Evolutionary conservation across 2,113 vertebrate species (phyloP).

Genomic region (Oxygymnocypris stewartii): DNA sequence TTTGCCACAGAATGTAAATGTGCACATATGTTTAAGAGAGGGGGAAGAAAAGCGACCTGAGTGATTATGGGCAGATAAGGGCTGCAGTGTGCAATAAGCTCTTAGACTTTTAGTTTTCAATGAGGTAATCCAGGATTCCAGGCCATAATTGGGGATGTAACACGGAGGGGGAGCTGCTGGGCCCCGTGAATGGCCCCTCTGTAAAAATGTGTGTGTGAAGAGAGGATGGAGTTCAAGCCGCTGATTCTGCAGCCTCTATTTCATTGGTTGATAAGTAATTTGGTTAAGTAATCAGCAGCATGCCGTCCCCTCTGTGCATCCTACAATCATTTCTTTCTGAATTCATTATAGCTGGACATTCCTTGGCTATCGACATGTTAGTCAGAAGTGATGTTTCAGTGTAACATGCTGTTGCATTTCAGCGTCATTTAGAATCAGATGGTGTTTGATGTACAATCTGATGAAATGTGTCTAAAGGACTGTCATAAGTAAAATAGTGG

Average conservation of each 20-base stretch:
- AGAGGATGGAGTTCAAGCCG: slow-evolving; percentile 59
- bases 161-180: slow-evolving; percentile 24
- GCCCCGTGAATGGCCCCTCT: slow-evolving; percentile 71
- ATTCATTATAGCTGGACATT: slow-evolving; percentile 19
- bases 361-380: background rate
- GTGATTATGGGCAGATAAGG: background rate
- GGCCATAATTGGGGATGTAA: slow-evolving; percentile 72
- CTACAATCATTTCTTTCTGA: slow-evolving; percentile 53
- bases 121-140: slow-evolving; percentile 67
- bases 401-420: background rate
- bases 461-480: background rate
- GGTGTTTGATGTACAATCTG: background rate
- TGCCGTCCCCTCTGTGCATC: slow-evolving; percentile 48
- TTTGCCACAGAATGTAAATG: background rate
- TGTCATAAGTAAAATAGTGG: background rate
- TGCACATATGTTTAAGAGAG: background rate
- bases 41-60: background rate
- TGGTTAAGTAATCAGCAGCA: slow-evolving; percentile 71
- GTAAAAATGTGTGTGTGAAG: slow-evolving; percentile 68
- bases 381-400: background rate
- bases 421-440: too few relatives aligned
- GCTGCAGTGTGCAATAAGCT: background rate
- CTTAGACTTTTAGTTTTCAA: slow-evolving; percentile 32
- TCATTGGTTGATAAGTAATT: slow-evolving; percentile 70
- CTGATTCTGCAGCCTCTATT: slow-evolving; percentile 66